phyloP scores from a whole-genome alignment of 2,113 vertebrate species.

The Casuarius casuarius region DNA sequence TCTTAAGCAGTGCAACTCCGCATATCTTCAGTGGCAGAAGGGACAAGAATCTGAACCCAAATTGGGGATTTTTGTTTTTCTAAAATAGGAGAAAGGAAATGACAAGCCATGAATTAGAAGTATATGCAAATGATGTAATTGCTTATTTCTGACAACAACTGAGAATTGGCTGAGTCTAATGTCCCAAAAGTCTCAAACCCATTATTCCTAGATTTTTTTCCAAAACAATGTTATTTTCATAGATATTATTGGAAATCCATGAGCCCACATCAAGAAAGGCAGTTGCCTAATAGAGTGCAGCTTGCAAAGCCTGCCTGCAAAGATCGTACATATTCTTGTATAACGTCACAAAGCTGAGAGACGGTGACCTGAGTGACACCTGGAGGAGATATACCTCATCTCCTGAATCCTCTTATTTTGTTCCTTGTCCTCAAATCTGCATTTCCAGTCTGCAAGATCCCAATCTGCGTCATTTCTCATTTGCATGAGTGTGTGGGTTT shows the following conservation, averaged over 20 bases:
- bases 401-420: not conserved
- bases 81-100: constrained; percentile 15
- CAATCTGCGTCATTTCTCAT: not conserved
- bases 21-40: not conserved
- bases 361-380: not conserved
- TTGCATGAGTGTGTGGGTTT: constrained; percentile 20
- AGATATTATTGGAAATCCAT: not conserved
- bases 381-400: not conserved
- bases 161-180: not conserved
- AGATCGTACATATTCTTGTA: not conserved
- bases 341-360: not conserved
- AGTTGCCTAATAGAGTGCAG: not conserved
- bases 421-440: not conserved
- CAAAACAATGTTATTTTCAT: constrained; percentile 18
- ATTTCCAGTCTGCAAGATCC: constrained; percentile 9
- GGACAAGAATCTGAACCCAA: not conserved
- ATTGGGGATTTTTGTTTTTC: not conserved
- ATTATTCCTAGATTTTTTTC: not conserved
- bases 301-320: not conserved
- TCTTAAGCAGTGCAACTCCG: not conserved
- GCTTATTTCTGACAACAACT: constrained; percentile 1
- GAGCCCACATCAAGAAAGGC: not conserved
- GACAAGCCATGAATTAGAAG: not conserved
- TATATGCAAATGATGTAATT: not conserved
- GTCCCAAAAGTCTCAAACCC: not conserved